These are phyloP conservation scores for Leptura quadrifasciata DNA, from an alignment of 2,888 invertebrate species.

Conservation along the genomic window DNA sequence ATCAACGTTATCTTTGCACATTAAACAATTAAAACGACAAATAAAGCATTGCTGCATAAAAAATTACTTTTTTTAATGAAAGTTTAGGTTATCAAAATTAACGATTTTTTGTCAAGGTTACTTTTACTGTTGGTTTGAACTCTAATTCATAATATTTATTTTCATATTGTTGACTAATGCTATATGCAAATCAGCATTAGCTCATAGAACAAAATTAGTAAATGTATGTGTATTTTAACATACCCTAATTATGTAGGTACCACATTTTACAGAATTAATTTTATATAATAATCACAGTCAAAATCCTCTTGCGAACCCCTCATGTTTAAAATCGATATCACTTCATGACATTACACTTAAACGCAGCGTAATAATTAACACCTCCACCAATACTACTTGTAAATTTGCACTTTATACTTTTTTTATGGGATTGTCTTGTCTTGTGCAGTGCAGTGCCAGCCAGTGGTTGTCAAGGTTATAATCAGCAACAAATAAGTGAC, in stretches of 20 bases:
- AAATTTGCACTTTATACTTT: constrained; percentile 37
- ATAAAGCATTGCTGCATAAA: constrained; percentile 1
- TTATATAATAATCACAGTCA: constrained; percentile 32
- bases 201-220: constrained; percentile 52
- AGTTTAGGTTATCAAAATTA: constrained; percentile 48
- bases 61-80: constrained; percentile 19
- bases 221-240: constrained; percentile 25
- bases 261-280: constrained; percentile 19
- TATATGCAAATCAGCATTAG: constrained; percentile 44
- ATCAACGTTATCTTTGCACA: background rate
- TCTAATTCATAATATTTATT: constrained; percentile 42
- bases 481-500: background rate
- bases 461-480: constrained; percentile 30
- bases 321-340: constrained; percentile 32
- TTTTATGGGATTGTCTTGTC: constrained; percentile 23
- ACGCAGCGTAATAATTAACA: constrained; percentile 19
- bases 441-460: constrained; percentile 14
- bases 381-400: constrained; percentile 10
- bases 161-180: constrained; percentile 42
- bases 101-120: constrained; percentile 53
- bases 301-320: constrained; percentile 11
- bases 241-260: constrained; percentile 32
- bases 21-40: background rate
- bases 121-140: constrained; percentile 27
- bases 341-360: constrained; percentile 29